These are phyloP conservation scores for Galemys pyrenaicus DNA, from an alignment of 2,113 vertebrate genomes.

Conservation along the genomic window DNA sequence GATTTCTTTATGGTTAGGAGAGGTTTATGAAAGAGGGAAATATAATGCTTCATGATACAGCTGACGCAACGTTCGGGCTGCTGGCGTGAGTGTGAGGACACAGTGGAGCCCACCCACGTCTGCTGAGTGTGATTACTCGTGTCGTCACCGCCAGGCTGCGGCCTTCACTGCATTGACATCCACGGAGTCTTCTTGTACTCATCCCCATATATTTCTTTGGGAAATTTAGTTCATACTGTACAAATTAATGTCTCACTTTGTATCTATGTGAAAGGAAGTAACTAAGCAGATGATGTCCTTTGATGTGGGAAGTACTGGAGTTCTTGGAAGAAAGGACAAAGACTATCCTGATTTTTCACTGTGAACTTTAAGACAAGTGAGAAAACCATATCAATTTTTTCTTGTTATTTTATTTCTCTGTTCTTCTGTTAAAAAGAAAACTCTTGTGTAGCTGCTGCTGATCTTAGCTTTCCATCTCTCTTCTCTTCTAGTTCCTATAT, in stretches of 20 bases:
- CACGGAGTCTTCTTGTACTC: background rate
- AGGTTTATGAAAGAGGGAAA: background rate
- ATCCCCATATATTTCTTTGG: background rate
- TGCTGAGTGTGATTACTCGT: fast-evolving
- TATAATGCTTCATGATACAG: background rate
- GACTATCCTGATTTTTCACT: constrained; percentile 33
- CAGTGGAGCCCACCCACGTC: background rate
- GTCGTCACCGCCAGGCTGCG: fast-evolving
- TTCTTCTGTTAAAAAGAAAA: background rate
- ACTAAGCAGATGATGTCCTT: constrained; percentile 17
- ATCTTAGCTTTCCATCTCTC: background rate
- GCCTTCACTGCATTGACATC: background rate
- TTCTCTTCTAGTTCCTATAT: background rate
- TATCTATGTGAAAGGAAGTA: constrained; percentile 21
- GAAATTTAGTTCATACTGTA: constrained; percentile 8
- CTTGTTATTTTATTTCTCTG: background rate
- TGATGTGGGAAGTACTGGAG: constrained; percentile 23
- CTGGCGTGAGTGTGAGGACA: background rate
- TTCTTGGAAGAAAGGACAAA: constrained; percentile 49
- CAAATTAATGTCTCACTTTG: background rate
- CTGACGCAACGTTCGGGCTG: background rate
- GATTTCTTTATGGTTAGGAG: background rate
- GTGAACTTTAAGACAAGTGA: constrained; percentile 22
- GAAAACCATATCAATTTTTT: background rate
- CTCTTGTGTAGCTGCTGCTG: background rate